These are phyloP conservation scores for Syrista parreyssii DNA, from an alignment of 2,888 invertebrate species.

Conservation along the genomic window DNA sequence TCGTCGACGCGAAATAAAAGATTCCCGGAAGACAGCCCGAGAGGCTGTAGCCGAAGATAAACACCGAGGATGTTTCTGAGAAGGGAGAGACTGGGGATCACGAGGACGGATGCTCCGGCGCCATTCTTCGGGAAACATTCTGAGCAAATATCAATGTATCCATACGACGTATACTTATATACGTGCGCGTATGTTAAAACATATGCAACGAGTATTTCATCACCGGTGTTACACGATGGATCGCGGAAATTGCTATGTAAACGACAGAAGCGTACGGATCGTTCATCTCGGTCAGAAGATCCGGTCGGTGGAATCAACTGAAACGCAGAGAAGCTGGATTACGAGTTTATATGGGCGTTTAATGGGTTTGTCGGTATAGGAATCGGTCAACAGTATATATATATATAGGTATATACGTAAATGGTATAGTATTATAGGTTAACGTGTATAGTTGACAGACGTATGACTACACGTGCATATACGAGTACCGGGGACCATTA, in stretches of 20 bases:
- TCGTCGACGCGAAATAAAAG: not conserved
- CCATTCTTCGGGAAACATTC: not conserved
- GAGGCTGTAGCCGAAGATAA: not conserved
- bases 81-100: not conserved
- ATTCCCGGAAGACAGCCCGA: slow-evolving; percentile 5
- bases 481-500: not conserved
- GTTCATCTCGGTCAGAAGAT: not conserved
- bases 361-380: not conserved
- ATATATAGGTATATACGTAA: not conserved
- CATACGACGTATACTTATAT: not conserved
- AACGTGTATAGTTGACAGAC: not conserved
- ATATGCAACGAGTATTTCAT: not conserved
- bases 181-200: not conserved
- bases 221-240: not conserved
- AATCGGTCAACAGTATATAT: not conserved
- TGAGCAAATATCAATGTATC: not conserved
- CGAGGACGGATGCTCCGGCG: not conserved
- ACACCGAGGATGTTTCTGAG: not conserved
- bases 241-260: not conserved
- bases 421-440: not conserved
- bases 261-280: not conserved
- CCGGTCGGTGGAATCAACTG: not conserved
- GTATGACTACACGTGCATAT: not conserved
- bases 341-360: not conserved
- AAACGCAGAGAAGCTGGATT: not conserved